Evolutionary conservation across 64 coral and sea anemone genomes (phyloP), one percentile per base, ranked within the genome.

Genomic region (Montipora capricornis): DNA sequence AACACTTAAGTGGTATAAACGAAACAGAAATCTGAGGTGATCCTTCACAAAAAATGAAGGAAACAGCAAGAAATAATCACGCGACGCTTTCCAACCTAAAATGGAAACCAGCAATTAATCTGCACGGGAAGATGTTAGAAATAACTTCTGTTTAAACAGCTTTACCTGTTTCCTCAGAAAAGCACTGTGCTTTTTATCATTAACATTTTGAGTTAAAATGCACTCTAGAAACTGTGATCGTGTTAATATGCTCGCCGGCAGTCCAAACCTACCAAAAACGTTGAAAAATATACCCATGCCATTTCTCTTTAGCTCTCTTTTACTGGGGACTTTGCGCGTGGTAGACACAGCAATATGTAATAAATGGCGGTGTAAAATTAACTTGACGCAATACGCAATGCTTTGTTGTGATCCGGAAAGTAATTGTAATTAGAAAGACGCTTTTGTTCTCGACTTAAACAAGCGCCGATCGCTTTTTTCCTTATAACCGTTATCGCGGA

Each of bases 91-190:
- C 4, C 62, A 70, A 70, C 45, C 49, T 85, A 64, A 85, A 85
- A 85, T 44, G 66, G 47, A 64, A 85, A 64, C 15, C 22, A 24
- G 82, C 82, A 85, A 69, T 85, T 85, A 85, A 69, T 69, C 68
- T 59, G 49, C 46, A 64, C 19, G 61, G 70, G 10, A 47, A 59
- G 68, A 70, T 85, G 46, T 85, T 85, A 85, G 82, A 70, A 85
- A 85, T 85, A 70, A 71, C 66, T 69, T 49, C 5, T 85, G 66
- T 85, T 85, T 85, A 71, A 85, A 85, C 82, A 85, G 82, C 82
- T 71, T 85, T 85, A 20, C 16, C 47, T 69, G 82, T 70, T 69
- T 49, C 82, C 64, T 37, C 82, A 46, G 17, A 69, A 44, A 71
- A 50, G 47, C 19, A 47, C 44, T 14, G 70, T 46, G 44, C 37